A percentile compares a stretch with the other conserved stretches of the same genome.
Evolutionary conservation across 2,797 vertebrate genomes (phyloP).

Genomic region (Epinephelus malabaricus): DNA sequence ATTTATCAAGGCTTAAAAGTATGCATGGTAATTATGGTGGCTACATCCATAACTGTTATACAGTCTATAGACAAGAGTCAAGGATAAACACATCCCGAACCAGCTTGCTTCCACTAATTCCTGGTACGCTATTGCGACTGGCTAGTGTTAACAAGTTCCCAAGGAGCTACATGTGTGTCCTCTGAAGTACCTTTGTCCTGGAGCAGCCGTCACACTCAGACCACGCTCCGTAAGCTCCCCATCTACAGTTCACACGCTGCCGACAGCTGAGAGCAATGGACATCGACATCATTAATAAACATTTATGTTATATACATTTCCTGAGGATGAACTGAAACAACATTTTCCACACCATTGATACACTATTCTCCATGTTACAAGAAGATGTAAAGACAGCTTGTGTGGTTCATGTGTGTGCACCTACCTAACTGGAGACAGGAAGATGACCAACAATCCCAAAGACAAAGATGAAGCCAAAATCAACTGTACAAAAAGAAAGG

Average conservation of each 20-base stretch:
- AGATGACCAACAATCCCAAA: slow-evolving; percentile 50
- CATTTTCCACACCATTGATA: not conserved
- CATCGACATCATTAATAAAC: not conserved
- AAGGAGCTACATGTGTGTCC: not conserved
- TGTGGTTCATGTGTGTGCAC: slow-evolving; percentile 24
- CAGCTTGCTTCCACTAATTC: no score
- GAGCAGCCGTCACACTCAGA: slow-evolving; percentile 93
- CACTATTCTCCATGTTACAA: not conserved
- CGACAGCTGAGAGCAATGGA: slow-evolving; percentile 68
- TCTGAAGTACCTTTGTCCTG: slow-evolving; percentile 87
- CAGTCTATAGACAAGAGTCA: no score
- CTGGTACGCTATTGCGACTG: no score
- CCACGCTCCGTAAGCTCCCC: slow-evolving; percentile 90
- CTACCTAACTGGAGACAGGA: slow-evolving; percentile 67
- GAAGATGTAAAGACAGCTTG: not conserved
- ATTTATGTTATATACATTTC: not conserved
- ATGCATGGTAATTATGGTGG: no score
- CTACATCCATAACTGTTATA: no score
- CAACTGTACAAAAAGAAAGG: slow-evolving; percentile 53
- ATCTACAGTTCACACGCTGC: slow-evolving; percentile 87
- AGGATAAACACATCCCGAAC: no score
- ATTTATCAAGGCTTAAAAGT: no score
- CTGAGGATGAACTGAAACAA: not conserved
- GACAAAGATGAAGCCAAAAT: slow-evolving; percentile 27
- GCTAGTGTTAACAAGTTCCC: no score